Conservation (phyloP, 2,113 vertebrate species). For the Helogale parvula region DNA sequence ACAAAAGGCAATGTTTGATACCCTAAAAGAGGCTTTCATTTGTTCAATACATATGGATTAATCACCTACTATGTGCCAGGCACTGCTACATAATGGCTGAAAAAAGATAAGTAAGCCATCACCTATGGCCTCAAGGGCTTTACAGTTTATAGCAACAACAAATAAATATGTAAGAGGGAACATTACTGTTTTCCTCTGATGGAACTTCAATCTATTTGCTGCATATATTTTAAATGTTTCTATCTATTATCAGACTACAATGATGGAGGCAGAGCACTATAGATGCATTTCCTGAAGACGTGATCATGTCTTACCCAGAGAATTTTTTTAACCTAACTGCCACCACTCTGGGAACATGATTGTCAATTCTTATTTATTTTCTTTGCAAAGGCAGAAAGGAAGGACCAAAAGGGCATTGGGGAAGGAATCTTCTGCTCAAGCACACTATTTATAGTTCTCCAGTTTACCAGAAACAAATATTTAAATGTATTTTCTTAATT, state of each 20-base stretch:
- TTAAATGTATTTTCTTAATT: constrained; percentile 74
- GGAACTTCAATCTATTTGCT: constrained; percentile 71
- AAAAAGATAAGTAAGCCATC: not conserved
- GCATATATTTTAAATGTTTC: constrained; percentile 62
- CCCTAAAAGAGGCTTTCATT: not conserved
- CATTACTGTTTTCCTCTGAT: constrained; percentile 16
- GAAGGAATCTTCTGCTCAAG: constrained; percentile 43
- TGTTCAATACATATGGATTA: not conserved
- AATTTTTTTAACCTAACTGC: constrained; percentile 72
- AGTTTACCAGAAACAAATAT: constrained; percentile 78
- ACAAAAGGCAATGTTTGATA: not conserved
- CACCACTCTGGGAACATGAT: constrained; percentile 73
- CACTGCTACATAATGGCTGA: not conserved
- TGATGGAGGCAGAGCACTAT: constrained; percentile 64
- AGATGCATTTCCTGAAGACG: constrained; percentile 78
- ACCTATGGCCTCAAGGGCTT: not conserved
- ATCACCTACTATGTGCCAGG: not conserved
- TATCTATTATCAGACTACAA: constrained; percentile 63
- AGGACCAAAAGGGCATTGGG: constrained; percentile 37
- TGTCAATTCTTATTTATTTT: constrained; percentile 73
- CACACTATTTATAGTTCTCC: constrained; percentile 67
- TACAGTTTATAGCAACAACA: not conserved
- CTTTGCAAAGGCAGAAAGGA: constrained; percentile 25
- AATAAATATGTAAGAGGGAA: constrained; percentile 26
- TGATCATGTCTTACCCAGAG: constrained; percentile 57